Conservation (phyloP, 2,797 vertebrate genomes). For the Myotis findleyi region DNA sequence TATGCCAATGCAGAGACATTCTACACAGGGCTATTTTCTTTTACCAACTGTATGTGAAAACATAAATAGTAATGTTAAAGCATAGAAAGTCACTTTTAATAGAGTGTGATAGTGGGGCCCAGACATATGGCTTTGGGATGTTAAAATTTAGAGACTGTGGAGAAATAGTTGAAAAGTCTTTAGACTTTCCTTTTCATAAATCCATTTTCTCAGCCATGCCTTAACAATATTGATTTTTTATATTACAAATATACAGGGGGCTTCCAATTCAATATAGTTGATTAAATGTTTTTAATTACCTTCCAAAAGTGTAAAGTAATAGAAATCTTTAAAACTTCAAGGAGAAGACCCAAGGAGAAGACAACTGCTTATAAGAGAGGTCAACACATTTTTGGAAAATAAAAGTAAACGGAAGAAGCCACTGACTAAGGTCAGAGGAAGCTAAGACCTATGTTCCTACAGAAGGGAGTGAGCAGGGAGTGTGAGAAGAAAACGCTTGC, state of each 20-base stretch:
- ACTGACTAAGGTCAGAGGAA: not conserved
- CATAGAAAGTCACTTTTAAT: not conserved
- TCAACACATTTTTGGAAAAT: conserved; percentile 26
- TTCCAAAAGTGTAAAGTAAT: conserved; percentile 33
- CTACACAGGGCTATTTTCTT: not conserved
- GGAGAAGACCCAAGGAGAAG: not conserved
- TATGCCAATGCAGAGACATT: conserved; percentile 12
- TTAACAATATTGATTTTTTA: conserved; percentile 63
- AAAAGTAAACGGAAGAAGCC: not conserved
- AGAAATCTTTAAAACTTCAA: conserved; percentile 48
- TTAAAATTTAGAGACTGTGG: conserved; percentile 28
- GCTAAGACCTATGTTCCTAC: not conserved
- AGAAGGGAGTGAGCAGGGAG: not conserved
- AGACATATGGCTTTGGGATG: not conserved
- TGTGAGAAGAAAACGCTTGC: not conserved
- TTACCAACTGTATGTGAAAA: not conserved
- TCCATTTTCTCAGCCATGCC: not conserved
- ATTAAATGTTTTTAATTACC: conserved; percentile 12
- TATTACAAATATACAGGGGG: conserved; percentile 53
- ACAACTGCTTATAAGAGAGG: not conserved
- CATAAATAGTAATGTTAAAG: not conserved
- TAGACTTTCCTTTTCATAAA: conserved; percentile 36
- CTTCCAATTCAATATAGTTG: conserved; percentile 29
- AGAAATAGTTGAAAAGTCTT: conserved; percentile 29
- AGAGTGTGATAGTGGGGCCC: not conserved